phyloP scores from a whole-genome alignment of 2,888 invertebrate species.

The Emesis castigata region DNA sequence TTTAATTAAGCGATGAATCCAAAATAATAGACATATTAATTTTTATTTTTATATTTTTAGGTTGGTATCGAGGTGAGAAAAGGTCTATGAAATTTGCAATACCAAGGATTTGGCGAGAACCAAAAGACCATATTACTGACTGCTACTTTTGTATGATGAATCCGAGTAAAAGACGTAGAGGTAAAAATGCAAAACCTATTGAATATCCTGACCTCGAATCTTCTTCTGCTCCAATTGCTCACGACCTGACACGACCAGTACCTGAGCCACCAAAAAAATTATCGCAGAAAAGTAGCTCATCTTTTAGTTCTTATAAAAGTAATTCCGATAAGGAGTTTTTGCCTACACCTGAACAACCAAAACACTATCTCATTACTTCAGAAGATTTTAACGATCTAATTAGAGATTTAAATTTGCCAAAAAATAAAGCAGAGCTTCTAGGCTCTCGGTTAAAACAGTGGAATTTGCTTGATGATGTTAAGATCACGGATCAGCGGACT shows the following conservation, averaged over 20 bases:
- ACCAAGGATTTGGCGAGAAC: slow-evolving; percentile 60
- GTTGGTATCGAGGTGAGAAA: slow-evolving; percentile 52
- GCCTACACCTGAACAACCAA: slow-evolving; percentile 43
- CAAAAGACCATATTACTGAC: slow-evolving; percentile 52
- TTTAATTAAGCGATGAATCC: slow-evolving; percentile 42
- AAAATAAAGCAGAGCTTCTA: slow-evolving; percentile 48
- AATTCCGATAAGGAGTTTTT: slow-evolving; percentile 49
- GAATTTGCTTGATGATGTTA: slow-evolving; percentile 52
- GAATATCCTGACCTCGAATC: slow-evolving; percentile 48
- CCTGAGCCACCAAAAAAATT: slow-evolving; percentile 55
- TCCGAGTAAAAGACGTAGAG: slow-evolving; percentile 53
- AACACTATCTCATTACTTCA: slow-evolving; percentile 47
- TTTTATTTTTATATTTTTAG: slow-evolving; percentile 50
- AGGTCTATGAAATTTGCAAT: slow-evolving; percentile 52
- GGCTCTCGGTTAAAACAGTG: slow-evolving; percentile 53
- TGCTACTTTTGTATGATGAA: slow-evolving; percentile 64
- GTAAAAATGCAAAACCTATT: slow-evolving; percentile 58
- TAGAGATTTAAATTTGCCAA: slow-evolving; percentile 56
- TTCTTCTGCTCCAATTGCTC: slow-evolving; percentile 52
- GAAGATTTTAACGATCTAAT: slow-evolving; percentile 50
- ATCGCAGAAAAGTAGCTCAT: slow-evolving; percentile 48
- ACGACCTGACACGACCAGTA: slow-evolving; percentile 50
- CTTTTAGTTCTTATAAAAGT: slow-evolving; percentile 39
- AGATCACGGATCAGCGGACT: slow-evolving; percentile 39
- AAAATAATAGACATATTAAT: slow-evolving; percentile 44